A percentile compares a stretch with the other conserved stretches of the same genome.
Conservation (phyloP, 2,797 vertebrate genomes). For the Phoebastria nigripes region DNA sequence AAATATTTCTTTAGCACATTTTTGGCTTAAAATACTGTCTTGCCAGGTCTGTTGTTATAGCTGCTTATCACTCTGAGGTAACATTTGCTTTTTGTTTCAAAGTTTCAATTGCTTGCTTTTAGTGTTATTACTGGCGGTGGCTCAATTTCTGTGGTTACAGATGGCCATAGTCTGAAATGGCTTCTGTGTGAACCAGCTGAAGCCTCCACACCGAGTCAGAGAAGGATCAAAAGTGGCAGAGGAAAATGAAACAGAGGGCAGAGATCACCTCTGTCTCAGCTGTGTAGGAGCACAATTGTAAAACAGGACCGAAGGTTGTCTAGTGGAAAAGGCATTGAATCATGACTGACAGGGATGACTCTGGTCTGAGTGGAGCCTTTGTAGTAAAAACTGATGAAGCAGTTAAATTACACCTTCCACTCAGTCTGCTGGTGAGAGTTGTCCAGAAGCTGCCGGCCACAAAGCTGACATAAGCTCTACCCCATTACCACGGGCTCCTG, state of each 20-base stretch:
- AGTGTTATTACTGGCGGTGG: background rate
- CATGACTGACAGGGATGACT: background rate
- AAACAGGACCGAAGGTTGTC: background rate
- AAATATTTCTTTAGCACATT: background rate
- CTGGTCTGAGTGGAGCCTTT: background rate
- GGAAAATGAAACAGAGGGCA: background rate
- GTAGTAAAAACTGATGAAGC: background rate
- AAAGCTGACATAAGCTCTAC: background rate
- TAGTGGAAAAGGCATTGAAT: background rate
- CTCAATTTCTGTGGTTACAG: background rate
- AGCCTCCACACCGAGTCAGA: background rate
- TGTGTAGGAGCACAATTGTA: background rate
- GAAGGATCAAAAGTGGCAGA: background rate
- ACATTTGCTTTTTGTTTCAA: background rate
- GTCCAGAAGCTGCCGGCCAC: background rate
- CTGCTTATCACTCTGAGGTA: background rate
- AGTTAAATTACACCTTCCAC: background rate
- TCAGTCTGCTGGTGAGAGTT: background rate
- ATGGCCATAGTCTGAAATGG: background rate
- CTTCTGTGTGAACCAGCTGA: background rate
- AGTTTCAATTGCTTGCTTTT: conserved; percentile 14
- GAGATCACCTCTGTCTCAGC: background rate
- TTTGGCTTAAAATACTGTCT: background rate
- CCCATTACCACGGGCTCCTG: background rate
- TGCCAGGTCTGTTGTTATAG: background rate